phyloP scores from a whole-genome alignment of 2,888 invertebrate species.

The Sericinus montela region DNA sequence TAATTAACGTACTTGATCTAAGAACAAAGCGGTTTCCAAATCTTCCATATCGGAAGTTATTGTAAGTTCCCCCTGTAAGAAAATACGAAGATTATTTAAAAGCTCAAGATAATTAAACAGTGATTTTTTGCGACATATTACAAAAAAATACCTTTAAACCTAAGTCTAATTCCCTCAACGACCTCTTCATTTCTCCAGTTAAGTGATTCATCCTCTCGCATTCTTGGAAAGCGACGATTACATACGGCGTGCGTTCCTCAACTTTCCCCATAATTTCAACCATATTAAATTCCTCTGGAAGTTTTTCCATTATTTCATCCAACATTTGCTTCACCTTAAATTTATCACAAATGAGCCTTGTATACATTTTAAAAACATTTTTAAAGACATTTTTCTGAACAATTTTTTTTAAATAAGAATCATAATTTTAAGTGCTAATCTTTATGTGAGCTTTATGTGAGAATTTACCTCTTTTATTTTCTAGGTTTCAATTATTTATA shows the following conservation, averaged over 20 bases:
- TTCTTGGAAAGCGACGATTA: conserved; percentile 97
- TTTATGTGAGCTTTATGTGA: too few relatives aligned
- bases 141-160: conserved; percentile 86
- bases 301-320: conserved; percentile 96
- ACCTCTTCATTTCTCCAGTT: conserved; percentile 93
- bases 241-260: conserved; percentile 97
- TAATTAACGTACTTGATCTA: conserved; percentile 83
- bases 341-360: too few relatives aligned
- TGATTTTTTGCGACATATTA: neutral
- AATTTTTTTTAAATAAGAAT: too few relatives aligned
- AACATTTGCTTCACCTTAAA: conserved; percentile 92
- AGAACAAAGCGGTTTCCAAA: conserved; percentile 92
- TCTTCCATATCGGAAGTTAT: conserved; percentile 98
- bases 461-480: too few relatives aligned
- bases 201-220: conserved; percentile 97
- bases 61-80: conserved; percentile 91
- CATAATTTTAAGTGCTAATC: too few relatives aligned
- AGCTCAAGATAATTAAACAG: too few relatives aligned
- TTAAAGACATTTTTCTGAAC: too few relatives aligned
- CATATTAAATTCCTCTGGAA: conserved; percentile 98
- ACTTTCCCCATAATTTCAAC: conserved; percentile 96
- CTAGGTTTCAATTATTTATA: too few relatives aligned
- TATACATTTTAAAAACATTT: too few relatives aligned
- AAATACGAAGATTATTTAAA: too few relatives aligned
- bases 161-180: conserved; percentile 93